A percentile compares a stretch with the other conserved stretches of the same genome.
phyloP scores from a whole-genome alignment of 2,888 invertebrate genomes.

The Macrophya annulata region DNA sequence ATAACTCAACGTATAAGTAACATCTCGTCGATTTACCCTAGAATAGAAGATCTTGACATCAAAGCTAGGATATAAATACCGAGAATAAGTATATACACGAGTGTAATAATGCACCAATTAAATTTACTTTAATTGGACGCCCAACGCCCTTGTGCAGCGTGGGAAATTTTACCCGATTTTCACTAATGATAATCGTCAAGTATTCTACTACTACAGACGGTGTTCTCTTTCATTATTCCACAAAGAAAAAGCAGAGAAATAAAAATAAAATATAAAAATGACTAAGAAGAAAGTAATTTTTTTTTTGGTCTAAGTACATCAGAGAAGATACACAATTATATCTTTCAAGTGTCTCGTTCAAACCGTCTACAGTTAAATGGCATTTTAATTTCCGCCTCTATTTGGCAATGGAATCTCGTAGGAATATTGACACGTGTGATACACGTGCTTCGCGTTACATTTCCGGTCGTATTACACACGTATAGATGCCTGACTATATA shows the following conservation, averaged over 20 bases:
- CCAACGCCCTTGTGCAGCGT: slow-evolving; percentile 16
- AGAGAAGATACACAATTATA: too few species aligned
- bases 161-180: slow-evolving; percentile 42
- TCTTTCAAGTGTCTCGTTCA: background rate
- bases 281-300: background rate
- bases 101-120: slow-evolving; percentile 44
- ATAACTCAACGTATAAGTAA: background rate
- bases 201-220: background rate
- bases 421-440: slow-evolving; percentile 35
- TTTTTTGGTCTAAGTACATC: background rate
- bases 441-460: slow-evolving; percentile 43
- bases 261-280: background rate
- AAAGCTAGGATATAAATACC: background rate
- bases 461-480: slow-evolving; percentile 23
- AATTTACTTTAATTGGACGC: slow-evolving; percentile 41
- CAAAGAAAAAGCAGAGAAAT: background rate
- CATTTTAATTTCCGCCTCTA: background rate
- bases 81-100: background rate
- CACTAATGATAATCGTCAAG: slow-evolving; percentile 19
- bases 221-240: background rate
- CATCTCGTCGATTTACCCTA: background rate
- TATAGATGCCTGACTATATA: background rate
- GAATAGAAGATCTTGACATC: slow-evolving; percentile 33
- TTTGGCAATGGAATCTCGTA: slow-evolving; percentile 20
- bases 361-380: background rate